Base-by-base conservation (phyloP, 2,888 invertebrate species). In the Mythimna loreyi region DNA sequence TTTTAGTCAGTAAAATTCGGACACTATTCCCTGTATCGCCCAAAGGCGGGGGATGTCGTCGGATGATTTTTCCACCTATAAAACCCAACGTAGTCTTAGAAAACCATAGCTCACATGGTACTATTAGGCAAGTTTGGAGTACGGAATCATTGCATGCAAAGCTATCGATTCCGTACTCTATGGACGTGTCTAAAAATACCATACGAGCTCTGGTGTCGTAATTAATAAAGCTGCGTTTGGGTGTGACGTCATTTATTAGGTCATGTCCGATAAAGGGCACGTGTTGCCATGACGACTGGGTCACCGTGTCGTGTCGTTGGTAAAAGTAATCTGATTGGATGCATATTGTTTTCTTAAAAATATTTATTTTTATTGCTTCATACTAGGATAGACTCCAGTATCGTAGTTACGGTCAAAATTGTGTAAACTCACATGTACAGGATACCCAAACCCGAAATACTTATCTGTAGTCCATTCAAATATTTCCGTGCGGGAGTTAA, bases 151-250 rank as follows among this genome's bases (percentile, higher is more conserved):
- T n/a, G n/a, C n/a, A n/a, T n/a, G 2, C 11, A 0, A 3, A 36
- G 13, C 3, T 21, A 13, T 4, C 13, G 21, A 23, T 21, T 47
- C 47, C 13, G 53, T 13, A 16, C 21, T 55, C 30, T 33, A 11
- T 11, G 13, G 55, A 45, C 23, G 8, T 43, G 40, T 13, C 33
- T 23, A 33, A 6, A 45, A 62, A 47, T 61, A 60, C 28, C 21
- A 36, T 59, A 50, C 53, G 53, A 45, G 69, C 2, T 57, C 57
- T 9, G 13, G 49, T 64, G 40, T 58, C 50, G 50, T 55, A 65
- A 76, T 77, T 76, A 77, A 70, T 77, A 68, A 80, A 75, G 56
- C 60, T 53, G 60, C n/a, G 63, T 43, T 75, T 58, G 52, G 59
- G 40, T 13, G 33, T 80, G 70, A 80, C 70, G 57, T 64, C 49